phyloP scores from a whole-genome alignment of 2,888 invertebrate species.

The Beris chalybata region DNA sequence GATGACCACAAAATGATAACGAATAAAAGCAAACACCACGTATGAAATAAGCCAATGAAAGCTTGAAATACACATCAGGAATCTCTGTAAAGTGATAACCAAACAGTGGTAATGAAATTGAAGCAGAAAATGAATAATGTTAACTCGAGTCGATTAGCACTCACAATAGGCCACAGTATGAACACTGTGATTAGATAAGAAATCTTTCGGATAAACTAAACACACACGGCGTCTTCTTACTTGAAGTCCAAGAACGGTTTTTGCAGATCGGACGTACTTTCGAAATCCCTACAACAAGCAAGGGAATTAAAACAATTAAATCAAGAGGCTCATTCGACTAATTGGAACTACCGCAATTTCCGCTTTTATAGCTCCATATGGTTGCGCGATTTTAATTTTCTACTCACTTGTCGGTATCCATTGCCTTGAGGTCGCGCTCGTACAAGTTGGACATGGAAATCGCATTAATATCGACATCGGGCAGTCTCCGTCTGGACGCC shows the following conservation, averaged over 20 bases:
- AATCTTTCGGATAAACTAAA: not conserved
- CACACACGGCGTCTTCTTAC: not conserved
- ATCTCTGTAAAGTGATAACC: no score
- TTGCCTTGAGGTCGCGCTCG: slow-evolving; percentile 39
- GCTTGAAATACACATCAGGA: no score
- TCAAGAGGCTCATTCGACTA: not conserved
- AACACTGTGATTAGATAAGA: no score
- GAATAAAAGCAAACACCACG: no score
- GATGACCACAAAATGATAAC: no score
- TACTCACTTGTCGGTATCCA: slow-evolving; percentile 41
- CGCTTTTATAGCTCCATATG: not conserved
- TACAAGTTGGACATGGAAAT: slow-evolving; percentile 41
- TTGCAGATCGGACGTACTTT: not conserved
- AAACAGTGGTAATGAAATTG: no score
- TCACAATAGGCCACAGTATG: no score
- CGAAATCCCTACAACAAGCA: slow-evolving; percentile 16
- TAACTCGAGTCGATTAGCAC: no score
- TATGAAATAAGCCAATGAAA: no score
- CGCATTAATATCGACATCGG: slow-evolving; percentile 36
- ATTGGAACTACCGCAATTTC: not conserved
- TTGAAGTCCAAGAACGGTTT: slow-evolving; percentile 16
- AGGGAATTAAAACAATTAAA: not conserved
- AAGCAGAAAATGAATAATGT: no score
- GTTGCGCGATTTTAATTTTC: not conserved
- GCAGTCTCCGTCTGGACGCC: slow-evolving; percentile 4